Conservation (phyloP, 30 jellyfish, hydroid and myxozoan species). For the Hydractinia echinata region DNA sequence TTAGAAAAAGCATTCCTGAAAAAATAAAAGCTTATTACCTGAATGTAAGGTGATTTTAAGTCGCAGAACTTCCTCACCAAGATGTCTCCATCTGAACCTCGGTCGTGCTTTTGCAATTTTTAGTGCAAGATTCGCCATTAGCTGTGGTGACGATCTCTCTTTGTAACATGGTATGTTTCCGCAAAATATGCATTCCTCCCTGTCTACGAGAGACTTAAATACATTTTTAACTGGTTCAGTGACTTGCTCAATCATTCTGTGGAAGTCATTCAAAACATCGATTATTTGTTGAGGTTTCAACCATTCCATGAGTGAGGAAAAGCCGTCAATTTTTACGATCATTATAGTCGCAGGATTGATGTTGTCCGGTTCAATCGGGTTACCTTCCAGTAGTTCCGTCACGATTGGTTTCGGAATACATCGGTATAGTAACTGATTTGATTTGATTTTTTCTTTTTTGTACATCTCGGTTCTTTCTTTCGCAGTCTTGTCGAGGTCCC, state of each 20-base stretch:
- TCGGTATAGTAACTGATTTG: slow-evolving; percentile 24
- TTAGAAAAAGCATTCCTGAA: no score
- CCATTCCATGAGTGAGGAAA: slow-evolving; percentile 7
- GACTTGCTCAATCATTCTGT: slow-evolving; percentile 17
- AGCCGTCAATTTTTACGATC: slow-evolving; percentile 11
- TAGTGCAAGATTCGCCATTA: slow-evolving; percentile 28
- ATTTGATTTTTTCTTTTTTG: slow-evolving; percentile 31
- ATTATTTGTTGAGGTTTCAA: slow-evolving; percentile 11
- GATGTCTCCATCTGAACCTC: slow-evolving; percentile 26
- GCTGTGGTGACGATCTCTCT: slow-evolving; percentile 7
- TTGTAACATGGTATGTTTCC: slow-evolving; percentile 27
- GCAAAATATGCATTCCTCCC: slow-evolving; percentile 29
- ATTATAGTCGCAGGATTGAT: background rate
- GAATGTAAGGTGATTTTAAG: slow-evolving; percentile 22
- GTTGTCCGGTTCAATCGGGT: slow-evolving; percentile 20
- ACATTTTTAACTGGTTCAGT: background rate
- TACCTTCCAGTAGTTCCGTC: slow-evolving; percentile 24
- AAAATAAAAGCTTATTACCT: background rate
- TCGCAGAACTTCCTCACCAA: background rate
- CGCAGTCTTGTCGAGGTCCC: slow-evolving; percentile 39
- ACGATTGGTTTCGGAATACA: slow-evolving; percentile 39
- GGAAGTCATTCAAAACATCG: slow-evolving; percentile 29
- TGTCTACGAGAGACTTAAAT: background rate
- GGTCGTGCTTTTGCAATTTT: slow-evolving; percentile 7
- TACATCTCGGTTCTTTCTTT: slow-evolving; percentile 47